Percentiles rank a stretch among this genome's conserved stretches.
Conservation (phyloP, 1,140 invertebrate genomes). For the Hirudo medicinalis region DNA sequence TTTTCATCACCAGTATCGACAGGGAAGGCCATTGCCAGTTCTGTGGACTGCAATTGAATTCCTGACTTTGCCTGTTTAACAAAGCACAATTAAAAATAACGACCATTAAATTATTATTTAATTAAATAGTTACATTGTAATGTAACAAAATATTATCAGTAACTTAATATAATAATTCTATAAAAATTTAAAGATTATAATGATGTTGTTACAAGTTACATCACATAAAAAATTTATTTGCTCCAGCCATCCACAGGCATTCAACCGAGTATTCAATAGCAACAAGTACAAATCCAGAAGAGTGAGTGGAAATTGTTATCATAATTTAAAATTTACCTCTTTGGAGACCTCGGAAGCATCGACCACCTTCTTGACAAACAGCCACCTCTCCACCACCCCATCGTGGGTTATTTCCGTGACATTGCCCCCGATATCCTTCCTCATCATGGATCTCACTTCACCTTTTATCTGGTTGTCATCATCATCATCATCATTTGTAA, state of each 20-base stretch:
- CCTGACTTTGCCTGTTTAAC: slow-evolving; percentile 34
- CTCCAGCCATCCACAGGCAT: too few species aligned
- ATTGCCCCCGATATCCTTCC: slow-evolving; percentile 30
- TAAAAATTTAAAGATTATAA: too few species aligned
- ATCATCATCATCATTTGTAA: not conserved
- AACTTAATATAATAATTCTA: too few species aligned
- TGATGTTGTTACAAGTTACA: too few species aligned
- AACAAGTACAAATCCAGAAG: not conserved
- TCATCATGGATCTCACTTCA: slow-evolving; percentile 27
- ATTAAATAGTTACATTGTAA: too few species aligned
- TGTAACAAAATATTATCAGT: too few species aligned
- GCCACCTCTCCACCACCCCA: slow-evolving; percentile 29
- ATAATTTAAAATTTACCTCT: slow-evolving; percentile 27
- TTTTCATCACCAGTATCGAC: slow-evolving; percentile 4
- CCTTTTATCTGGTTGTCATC: slow-evolving; percentile 28
- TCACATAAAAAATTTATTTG: too few species aligned
- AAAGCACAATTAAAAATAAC: not conserved
- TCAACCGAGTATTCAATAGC: not conserved
- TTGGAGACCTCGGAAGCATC: slow-evolving; percentile 34
- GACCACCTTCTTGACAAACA: slow-evolving; percentile 34
- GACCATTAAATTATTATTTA: not conserved
- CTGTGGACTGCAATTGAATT: slow-evolving; percentile 37
- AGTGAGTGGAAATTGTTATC: too few species aligned
- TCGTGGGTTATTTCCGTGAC: slow-evolving; percentile 34
- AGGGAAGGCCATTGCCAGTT: slow-evolving; percentile 39